Conservation (phyloP, 2,797 vertebrate genomes). For the Smutsia temminckii region DNA sequence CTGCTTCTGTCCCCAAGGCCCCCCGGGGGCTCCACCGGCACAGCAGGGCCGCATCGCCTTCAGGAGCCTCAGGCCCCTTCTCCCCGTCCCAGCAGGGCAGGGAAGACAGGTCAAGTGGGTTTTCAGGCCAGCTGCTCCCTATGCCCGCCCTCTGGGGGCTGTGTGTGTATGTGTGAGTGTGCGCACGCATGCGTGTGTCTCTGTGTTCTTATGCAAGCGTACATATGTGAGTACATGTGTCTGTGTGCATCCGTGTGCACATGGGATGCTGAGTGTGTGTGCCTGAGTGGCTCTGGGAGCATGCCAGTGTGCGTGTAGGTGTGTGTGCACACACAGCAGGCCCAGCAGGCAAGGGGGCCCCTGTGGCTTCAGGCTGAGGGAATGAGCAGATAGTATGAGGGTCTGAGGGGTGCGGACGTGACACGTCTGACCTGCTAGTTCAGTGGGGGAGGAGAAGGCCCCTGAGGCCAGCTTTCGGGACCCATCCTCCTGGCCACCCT, state of each 20-base stretch:
- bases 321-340: neutral
- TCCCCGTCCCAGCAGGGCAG: slow-evolving; percentile 49
- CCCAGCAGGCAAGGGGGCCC: slow-evolving; percentile 70
- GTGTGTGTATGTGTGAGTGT: too few relatives aligned
- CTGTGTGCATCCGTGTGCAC: neutral
- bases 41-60: neutral
- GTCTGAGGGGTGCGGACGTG: slow-evolving; percentile 64
- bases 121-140: neutral
- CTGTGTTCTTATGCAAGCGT: too few relatives aligned
- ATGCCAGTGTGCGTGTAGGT: rapidly evolving
- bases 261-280: neutral
- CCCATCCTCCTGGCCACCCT: neutral
- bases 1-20: too few relatives aligned
- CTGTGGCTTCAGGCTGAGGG: slow-evolving; percentile 83
- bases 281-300: neutral
- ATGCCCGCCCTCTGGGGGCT: neutral
- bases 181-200: too few relatives aligned
- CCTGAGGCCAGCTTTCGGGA: neutral
- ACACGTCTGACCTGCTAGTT: neutral
- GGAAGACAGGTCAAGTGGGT: slow-evolving; percentile 66
- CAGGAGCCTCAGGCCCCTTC: neutral
- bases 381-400: slow-evolving; percentile 90
- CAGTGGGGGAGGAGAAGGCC: neutral
- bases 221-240: rapidly evolving
- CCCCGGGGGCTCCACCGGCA: rapidly evolving